Evolutionary conservation across 92 coral and sea anemone species (phyloP), one percentile per base, ranked within the genome.

Genomic region (Epizoanthus stellaris): DNA sequence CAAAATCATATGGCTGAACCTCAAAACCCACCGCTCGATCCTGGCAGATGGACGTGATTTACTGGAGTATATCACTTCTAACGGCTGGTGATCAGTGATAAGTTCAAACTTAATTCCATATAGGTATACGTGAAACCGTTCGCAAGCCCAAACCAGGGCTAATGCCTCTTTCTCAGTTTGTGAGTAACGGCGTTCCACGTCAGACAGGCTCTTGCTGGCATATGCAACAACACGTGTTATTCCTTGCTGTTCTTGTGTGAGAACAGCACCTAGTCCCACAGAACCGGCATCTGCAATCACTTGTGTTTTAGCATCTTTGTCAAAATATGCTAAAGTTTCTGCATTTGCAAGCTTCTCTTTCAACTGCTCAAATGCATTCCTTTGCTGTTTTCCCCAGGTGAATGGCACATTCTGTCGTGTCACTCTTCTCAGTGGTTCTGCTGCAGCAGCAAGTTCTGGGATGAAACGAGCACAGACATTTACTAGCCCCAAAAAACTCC

Each of bases 1-100:
- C 54, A 74, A 89, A 92, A 20, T 38, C 59, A 62, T 89, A 86
- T 12, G 95, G 90, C 57, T 92, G 91, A 36, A 92, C 75, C 93
- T 80, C 43, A 84, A 77, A 13, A 80, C 79, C 89, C 89, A 86
- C 60, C 73, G 16, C 76, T 57, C 80, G 45, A 80, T 86, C 70
- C 86, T 76, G 53, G 77, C 88, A 38, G 67, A 19, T 52, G 89
- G 85, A 40, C 42, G 80, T 53, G 67, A 72, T 65, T 75, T 34
- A 11, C 61, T 74, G 9, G 82, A 80, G 61, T 86, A 79, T 25
- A 86, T 68, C 63, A 70, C 73, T 77, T 86, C 89, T 0, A 77
- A 19, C 45, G 85, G 80, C 43, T 76, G 75, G 57, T 85, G 84
- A 76, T 85, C 84, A 16, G 88, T 75, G 67, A 69, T 42, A 6